phyloP scores from a whole-genome alignment of 2,113 vertebrate genomes.

The Pterocles orientalis region DNA sequence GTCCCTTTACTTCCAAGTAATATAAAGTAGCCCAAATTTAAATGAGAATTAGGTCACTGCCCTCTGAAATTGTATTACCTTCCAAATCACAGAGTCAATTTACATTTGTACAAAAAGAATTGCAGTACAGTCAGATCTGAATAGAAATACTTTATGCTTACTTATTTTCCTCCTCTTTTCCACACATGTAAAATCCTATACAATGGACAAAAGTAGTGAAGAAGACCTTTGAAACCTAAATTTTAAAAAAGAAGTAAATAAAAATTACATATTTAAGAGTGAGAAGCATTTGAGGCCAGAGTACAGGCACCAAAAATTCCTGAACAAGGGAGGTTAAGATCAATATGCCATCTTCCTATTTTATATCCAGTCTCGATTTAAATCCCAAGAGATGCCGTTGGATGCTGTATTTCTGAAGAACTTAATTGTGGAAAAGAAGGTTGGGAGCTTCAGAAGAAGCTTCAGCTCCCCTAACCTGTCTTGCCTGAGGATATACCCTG shows the following conservation, averaged over 20 bases:
- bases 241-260: neutral
- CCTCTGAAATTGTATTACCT: neutral
- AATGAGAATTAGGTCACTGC: neutral
- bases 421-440: neutral
- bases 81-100: neutral
- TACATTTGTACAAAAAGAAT: neutral
- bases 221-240: neutral
- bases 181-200: neutral
- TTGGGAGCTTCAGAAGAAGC: neutral
- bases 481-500: neutral
- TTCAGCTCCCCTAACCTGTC: neutral
- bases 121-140: neutral
- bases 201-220: neutral
- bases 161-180: neutral
- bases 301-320: neutral
- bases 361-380: neutral
- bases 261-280: neutral
- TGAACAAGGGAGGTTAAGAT: neutral
- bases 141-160: neutral
- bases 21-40: neutral
- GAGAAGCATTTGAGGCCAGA: neutral
- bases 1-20: neutral
- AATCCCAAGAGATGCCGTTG: neutral
- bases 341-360: neutral
- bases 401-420: neutral